phyloP scores from a whole-genome alignment of 2,113 vertebrate species.

The Mugil cephalus region DNA sequence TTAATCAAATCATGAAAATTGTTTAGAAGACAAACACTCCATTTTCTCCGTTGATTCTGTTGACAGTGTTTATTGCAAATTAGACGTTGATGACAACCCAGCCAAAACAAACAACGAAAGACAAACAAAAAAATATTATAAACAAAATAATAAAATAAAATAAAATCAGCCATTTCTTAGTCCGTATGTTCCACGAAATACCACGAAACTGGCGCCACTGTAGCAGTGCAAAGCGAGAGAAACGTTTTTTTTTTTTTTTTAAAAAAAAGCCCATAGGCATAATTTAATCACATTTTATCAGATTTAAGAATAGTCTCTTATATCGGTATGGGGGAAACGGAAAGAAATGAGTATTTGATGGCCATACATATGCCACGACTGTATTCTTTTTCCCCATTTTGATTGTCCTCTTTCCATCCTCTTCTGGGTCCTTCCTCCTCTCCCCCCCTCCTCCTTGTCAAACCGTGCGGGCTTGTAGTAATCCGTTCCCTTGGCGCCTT shows the following conservation, averaged over 20 bases:
- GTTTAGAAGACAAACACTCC: conserved; percentile 29
- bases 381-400: conserved; percentile 45
- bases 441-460: conserved; percentile 33
- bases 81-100: conserved; percentile 65
- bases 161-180: conserved; percentile 29
- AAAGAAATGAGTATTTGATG: conserved; percentile 17
- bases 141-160: conserved; percentile 2
- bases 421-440: conserved; percentile 50
- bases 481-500: conserved; percentile 97
- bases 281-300: conserved; percentile 58
- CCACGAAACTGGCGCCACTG: conserved; percentile 30
- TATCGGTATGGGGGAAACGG: conserved; percentile 16
- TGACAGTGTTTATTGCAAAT: conserved; percentile 84
- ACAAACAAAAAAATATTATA: conserved; percentile 15
- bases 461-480: conserved; percentile 81
- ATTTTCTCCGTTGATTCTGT: conserved; percentile 48
- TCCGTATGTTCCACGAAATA: conserved; percentile 28
- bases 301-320: conserved; percentile 16
- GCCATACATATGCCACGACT: conserved; percentile 9
- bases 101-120: conserved; percentile 24
- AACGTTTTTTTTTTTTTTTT: too few relatives aligned
- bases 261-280: conserved; percentile 14
- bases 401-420: conserved; percentile 80
- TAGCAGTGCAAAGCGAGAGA: conserved; percentile 56
- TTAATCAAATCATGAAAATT: conserved; percentile 11